Conservation (phyloP, 2,113 vertebrate genomes). For the Campylomormyrus numenius region DNA sequence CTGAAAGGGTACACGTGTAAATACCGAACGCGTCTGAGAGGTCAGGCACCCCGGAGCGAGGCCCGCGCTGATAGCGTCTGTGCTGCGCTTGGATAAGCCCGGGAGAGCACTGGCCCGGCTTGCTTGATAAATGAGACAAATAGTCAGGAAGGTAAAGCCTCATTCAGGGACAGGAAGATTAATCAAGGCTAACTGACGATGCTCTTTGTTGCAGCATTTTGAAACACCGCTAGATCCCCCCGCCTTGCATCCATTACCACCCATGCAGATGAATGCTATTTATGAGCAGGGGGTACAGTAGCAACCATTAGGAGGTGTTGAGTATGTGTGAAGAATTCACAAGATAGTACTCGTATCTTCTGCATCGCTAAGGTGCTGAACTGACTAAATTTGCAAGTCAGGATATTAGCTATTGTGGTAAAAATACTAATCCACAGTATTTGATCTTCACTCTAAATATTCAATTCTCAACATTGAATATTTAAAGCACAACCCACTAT, state of each 20-base stretch:
- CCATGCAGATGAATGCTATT: neutral
- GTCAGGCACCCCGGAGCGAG: neutral
- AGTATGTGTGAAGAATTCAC: neutral
- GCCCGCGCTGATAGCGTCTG: neutral
- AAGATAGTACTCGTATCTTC: neutral
- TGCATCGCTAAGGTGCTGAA: neutral
- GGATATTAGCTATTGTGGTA: neutral
- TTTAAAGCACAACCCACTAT: neutral
- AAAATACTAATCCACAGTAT: neutral
- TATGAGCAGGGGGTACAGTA: constrained; percentile 1
- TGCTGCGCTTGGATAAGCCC: neutral
- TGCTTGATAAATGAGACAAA: neutral
- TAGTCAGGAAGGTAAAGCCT: neutral
- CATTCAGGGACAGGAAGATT: neutral
- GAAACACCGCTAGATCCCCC: neutral
- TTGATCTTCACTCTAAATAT: neutral
- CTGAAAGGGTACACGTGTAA: neutral
- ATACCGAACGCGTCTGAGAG: neutral
- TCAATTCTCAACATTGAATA: neutral
- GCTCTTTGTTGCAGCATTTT: neutral
- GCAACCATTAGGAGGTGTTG: neutral
- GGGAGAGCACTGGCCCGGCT: neutral
- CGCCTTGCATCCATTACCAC: neutral
- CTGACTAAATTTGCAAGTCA: neutral
- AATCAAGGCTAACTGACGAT: constrained; percentile 4